These are phyloP conservation scores for Anguilla rostrata DNA, from an alignment of 2,113 vertebrate species.

Conservation along the genomic window DNA sequence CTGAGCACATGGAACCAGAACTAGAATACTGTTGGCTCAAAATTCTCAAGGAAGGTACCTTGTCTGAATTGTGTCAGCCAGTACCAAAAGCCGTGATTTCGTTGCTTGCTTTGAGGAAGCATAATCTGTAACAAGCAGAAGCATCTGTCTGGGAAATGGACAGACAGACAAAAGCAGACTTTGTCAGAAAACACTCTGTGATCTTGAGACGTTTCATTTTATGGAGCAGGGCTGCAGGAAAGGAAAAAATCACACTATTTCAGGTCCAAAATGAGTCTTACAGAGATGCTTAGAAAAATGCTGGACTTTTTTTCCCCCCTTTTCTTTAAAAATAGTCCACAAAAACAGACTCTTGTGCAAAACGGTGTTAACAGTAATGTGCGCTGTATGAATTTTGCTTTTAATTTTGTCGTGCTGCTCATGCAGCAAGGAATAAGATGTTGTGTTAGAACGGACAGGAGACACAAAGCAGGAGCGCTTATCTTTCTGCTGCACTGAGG, in stretches of 20 bases:
- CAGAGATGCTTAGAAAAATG: neutral
- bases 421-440: neutral
- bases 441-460: slow-evolving; percentile 2
- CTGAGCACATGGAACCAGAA: too few relatives aligned
- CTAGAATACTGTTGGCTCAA: too few relatives aligned
- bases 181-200: neutral
- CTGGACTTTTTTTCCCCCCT: neutral
- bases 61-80: too few relatives aligned
- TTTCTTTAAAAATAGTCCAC: neutral
- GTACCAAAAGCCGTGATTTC: too few relatives aligned
- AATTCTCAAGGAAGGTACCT: too few relatives aligned
- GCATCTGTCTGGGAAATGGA: too few relatives aligned
- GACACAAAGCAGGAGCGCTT: neutral
- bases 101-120: neutral
- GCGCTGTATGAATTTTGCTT: neutral
- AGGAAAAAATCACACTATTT: neutral
- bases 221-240: too few relatives aligned
- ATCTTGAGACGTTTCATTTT: neutral
- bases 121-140: too few relatives aligned
- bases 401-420: neutral
- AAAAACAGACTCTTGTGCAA: neutral
- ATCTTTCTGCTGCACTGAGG: slow-evolving; percentile 6
- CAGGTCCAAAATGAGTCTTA: neutral
- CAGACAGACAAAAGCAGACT: too few relatives aligned
- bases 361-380: neutral